These are phyloP conservation scores for Thinocorus orbignyianus DNA, from an alignment of 2,113 vertebrate genomes.

Conservation along the genomic window DNA sequence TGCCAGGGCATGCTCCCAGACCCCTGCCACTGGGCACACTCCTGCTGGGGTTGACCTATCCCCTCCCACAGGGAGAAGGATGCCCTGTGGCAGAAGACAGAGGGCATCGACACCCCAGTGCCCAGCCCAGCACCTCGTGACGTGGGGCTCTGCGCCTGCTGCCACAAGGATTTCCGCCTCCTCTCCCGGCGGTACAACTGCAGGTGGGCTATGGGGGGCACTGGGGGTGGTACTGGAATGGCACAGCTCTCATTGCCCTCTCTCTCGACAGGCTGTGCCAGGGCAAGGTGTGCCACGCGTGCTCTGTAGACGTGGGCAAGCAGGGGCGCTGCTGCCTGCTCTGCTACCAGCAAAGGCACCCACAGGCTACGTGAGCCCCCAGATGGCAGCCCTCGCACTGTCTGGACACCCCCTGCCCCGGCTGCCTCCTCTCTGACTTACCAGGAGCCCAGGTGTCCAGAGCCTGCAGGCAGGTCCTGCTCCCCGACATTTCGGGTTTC, in stretches of 20 bases:
- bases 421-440: background rate
- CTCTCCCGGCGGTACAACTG: conserved; percentile 73
- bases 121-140: background rate
- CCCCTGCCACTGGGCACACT: accelerated
- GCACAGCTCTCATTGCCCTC: background rate
- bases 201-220: conserved; percentile 57
- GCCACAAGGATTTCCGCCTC: conserved; percentile 68
- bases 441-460: accelerated
- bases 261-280: conserved; percentile 60
- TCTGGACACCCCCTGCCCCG: background rate
- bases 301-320: conserved; percentile 66
- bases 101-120: conserved; percentile 20
- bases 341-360: conserved; percentile 64
- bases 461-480: background rate
- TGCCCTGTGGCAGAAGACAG: conserved; percentile 72
- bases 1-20: background rate
- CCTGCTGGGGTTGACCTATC: background rate
- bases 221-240: accelerated
- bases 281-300: conserved; percentile 68
- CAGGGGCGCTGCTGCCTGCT: conserved; percentile 57
- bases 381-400: accelerated
- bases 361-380: background rate
- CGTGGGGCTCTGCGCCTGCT: conserved; percentile 46
- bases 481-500: background rate
- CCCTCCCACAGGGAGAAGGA: conserved; percentile 71